Evolutionary conservation across 2,113 vertebrate species (phyloP).

Genomic region (Mugil cephalus): DNA sequence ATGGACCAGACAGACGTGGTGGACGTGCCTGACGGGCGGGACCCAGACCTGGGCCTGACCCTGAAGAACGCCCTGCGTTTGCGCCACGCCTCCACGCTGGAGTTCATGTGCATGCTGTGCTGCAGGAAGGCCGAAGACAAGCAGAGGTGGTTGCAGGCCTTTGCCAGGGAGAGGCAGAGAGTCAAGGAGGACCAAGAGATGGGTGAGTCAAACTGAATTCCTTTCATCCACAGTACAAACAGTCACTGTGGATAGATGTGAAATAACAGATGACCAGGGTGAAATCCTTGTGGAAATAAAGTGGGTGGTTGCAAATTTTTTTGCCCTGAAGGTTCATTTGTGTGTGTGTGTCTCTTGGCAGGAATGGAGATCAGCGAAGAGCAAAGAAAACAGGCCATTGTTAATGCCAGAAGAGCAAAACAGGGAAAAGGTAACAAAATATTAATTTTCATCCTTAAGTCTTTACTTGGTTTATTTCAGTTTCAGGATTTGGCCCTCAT

Average conservation of each 20-base stretch:
- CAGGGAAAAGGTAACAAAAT: conserved; percentile 89
- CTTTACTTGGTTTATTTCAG: background rate
- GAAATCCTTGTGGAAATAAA: conserved; percentile 5
- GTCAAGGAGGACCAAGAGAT: conserved; percentile 95
- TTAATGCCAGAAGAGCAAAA: conserved; percentile 92
- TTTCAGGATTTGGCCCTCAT: background rate
- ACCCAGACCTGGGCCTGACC: conserved; percentile 87
- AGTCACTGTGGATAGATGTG: conserved; percentile 27
- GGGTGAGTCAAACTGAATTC: conserved; percentile 84
- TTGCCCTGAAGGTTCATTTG: conserved; percentile 47
- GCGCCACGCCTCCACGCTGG: conserved; percentile 84
- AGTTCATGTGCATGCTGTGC: conserved; percentile 88
- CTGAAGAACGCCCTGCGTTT: conserved; percentile 92
- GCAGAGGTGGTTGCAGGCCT: conserved; percentile 92
- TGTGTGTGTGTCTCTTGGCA: conserved; percentile 69
- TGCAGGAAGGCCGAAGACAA: conserved; percentile 94
- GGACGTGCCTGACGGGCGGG: conserved; percentile 90
- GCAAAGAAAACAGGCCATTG: conserved; percentile 94
- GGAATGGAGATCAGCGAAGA: conserved; percentile 96
- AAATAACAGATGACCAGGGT: conserved; percentile 16
- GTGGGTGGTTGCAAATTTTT: conserved; percentile 38
- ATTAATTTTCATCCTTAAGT: background rate
- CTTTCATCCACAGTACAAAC: conserved; percentile 25
- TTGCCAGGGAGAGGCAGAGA: conserved; percentile 87
- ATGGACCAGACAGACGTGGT: conserved; percentile 89